Conservation (phyloP, 2,113 vertebrate species). For the Gasterosteus aculeatus region DNA sequence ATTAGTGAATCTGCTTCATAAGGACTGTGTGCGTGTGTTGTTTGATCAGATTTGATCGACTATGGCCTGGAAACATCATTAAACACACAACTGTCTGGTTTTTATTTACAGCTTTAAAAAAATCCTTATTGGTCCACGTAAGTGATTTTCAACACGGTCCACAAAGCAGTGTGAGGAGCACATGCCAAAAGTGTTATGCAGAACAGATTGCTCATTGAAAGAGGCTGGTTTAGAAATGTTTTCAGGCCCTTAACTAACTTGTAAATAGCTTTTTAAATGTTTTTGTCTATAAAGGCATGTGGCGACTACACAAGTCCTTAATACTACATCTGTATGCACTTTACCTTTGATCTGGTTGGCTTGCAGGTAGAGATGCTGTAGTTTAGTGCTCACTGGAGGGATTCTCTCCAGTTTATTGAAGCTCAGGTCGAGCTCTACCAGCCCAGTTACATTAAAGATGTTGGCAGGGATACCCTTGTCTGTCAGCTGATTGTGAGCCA, state of each 20-base stretch:
- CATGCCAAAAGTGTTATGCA: background rate
- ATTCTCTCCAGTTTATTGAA: conserved; percentile 96
- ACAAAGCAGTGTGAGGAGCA: background rate
- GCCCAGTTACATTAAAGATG: conserved; percentile 91
- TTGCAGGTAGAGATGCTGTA: conserved; percentile 95
- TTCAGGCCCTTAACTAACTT: background rate
- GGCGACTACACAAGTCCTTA: background rate
- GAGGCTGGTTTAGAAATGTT: background rate
- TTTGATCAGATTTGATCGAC: background rate
- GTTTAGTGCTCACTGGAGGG: conserved; percentile 87
- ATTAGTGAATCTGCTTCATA: background rate
- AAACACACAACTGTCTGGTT: background rate
- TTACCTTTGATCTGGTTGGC: conserved; percentile 94
- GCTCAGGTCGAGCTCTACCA: conserved; percentile 95
- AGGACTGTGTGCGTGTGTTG: background rate
- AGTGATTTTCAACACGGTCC: background rate
- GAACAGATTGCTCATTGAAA: background rate
- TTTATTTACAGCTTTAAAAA: background rate
- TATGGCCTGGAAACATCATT: background rate
- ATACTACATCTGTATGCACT: background rate
- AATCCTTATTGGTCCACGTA: background rate
- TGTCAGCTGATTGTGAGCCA: conserved; percentile 92
- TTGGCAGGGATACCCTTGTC: conserved; percentile 88
- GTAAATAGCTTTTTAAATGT: background rate
- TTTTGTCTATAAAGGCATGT: background rate